phyloP scores from a whole-genome alignment of 2,888 invertebrate genomes.

The Thecophora atra region DNA sequence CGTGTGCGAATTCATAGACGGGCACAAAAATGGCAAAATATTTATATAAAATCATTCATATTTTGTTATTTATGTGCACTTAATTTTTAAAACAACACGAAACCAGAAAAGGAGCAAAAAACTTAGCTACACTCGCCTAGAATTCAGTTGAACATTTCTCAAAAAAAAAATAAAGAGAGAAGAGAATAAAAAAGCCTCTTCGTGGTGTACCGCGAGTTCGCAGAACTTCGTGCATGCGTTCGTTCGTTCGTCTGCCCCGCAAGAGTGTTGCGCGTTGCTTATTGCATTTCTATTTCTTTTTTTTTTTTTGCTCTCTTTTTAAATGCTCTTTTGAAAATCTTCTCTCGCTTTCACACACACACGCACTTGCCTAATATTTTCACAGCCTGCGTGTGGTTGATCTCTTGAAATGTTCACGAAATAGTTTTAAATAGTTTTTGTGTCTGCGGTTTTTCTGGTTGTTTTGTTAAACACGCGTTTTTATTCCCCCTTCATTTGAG shows the following conservation, averaged over 20 bases:
- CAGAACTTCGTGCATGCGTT: not conserved
- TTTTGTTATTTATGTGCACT: slow-evolving; percentile 38
- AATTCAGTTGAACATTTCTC: no score
- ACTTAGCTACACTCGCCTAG: no score
- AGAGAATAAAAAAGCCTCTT: not conserved
- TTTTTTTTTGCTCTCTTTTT: no score
- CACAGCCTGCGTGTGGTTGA: no score
- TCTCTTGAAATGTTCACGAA: not conserved
- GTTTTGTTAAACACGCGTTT: not conserved
- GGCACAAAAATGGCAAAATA: slow-evolving; percentile 36
- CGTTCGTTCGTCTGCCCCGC: not conserved
- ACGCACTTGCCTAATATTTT: no score
- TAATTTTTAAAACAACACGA: slow-evolving; percentile 28
- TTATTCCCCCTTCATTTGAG: not conserved
- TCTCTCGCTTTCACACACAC: no score
- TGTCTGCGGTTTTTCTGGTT: not conserved
- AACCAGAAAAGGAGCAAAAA: slow-evolving; percentile 14
- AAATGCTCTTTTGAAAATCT: no score
- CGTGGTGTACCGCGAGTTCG: not conserved
- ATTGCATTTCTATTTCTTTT: no score
- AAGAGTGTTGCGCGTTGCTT: no score
- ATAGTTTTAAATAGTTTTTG: not conserved
- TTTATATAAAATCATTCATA: slow-evolving; percentile 38
- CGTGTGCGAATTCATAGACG: slow-evolving; percentile 17
- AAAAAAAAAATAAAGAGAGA: not conserved